These are phyloP conservation scores for Melanostoma scalare DNA, from an alignment of 2,888 invertebrate species.

Conservation along the genomic window DNA sequence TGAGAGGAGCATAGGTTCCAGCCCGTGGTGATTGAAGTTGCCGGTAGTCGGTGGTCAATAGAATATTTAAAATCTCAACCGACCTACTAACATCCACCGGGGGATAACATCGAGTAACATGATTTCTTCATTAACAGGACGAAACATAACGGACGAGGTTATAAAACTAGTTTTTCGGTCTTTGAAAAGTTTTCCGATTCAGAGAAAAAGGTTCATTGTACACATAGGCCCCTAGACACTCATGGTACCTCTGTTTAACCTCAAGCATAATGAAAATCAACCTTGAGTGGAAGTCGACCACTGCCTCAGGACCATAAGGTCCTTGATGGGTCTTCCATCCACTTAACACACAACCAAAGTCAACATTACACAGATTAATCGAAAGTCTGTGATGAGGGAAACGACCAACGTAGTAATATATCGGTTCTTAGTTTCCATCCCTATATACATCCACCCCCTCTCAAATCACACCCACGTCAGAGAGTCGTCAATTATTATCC, in stretches of 20 bases:
- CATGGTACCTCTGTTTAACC: conserved; percentile 40
- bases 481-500: conserved; percentile 62
- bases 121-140: conserved; percentile 56
- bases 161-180: conserved; percentile 40
- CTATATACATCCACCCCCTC: neutral
- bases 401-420: neutral
- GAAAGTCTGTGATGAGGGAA: conserved; percentile 28
- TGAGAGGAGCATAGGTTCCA: conserved; percentile 1
- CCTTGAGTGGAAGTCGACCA: conserved; percentile 25
- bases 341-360: conserved; percentile 68
- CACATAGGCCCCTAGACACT: conserved; percentile 12
- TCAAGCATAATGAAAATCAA: conserved; percentile 70
- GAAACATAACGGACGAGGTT: conserved; percentile 24
- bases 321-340: conserved; percentile 61
- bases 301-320: conserved; percentile 45
- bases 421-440: neutral
- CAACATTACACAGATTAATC: conserved; percentile 70
- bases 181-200: conserved; percentile 35
- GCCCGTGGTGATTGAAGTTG: conserved; percentile 15
- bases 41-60: conserved; percentile 57
- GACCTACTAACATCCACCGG: neutral
- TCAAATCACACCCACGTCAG: conserved; percentile 50
- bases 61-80: conserved; percentile 62
- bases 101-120: conserved; percentile 41
- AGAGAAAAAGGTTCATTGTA: conserved; percentile 52